Evolutionary conservation across 2,888 invertebrate genomes (phyloP), one percentile per base, ranked within the genome.

Genomic region (Conops quadrifasciatus): DNA sequence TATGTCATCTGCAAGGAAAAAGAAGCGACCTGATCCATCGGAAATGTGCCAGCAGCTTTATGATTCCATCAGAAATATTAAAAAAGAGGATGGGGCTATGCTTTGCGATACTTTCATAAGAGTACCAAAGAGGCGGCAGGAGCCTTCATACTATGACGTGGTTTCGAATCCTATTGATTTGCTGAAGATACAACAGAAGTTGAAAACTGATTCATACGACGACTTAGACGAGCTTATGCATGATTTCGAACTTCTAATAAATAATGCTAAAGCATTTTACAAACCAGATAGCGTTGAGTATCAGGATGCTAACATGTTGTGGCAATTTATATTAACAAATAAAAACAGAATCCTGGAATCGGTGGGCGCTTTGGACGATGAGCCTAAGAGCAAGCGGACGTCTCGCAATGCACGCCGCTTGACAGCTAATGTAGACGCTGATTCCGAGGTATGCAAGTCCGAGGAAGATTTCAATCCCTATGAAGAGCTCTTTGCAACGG

Each of bases 201-300:
- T 98, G 13, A 97, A 97, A 89, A 97, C 95, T 0, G 98, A 98
- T 79, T 97, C 97, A 69, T 99, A 99, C 85, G 93, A 94, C 77
- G 96, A 96, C 82, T 89, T 98, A 77, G 96, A 97, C 43, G 96
- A 97, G 81, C 88, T 99, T 73, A 91, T 95, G 51, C 89, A 90
- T 11, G 98, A 99, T 84, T 91, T 99, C 77, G 94, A 96, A 81
- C 88, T 97, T 47, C 89, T 99, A 80, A 93, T 97, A 36, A 94
- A 91, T 78, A 99, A 99, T 88, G 96, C 98, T 0, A 96, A 96
- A 85, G 93, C 94, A 11, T 98, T 96, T 87, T 98, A 98, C 84
- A 97, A 96, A 88, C 89, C 91, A 19, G 93, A 91, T 66, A 90
- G 93, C 0, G 89, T 90, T 26, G 98, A 98, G 82, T 93, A 94